Base-by-base conservation (phyloP, 2,797 vertebrate species). In the Pogoniulus pusillus region DNA sequence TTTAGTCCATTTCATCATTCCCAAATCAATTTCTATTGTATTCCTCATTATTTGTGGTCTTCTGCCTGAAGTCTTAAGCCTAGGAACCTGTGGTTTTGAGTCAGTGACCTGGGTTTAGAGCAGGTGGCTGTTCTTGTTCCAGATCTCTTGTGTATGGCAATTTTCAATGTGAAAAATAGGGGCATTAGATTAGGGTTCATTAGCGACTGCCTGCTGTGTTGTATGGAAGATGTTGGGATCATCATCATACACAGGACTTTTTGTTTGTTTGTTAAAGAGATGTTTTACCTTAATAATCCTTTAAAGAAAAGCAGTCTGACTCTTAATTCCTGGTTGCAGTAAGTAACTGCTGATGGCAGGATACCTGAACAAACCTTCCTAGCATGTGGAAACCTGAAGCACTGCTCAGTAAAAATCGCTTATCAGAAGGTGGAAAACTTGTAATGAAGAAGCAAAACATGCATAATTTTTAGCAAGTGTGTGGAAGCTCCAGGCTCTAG, bases 401-500 rank as follows among this genome's bases (percentile, higher is more conserved):
- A 63, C 55, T 92, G 93, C 94, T 94, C 63, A 37, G 70, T 94
- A 71, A 54, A 83, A 95, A 47, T 91, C 86, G 72, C 60, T 79
- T 93, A 95, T 81, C 93, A 71, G 87, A 89, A 91, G 82, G 72
- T 91, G 88, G 77, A 92, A 71, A 93, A 92, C 57, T 91, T 96
- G 53, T 93, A 95, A 91, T 71, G 87, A 90, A 94, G 51, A 93
- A 93, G 58, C 64, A 78, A 91, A 96, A 53, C 9, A 51, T 10
- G 5, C 57, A 8, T 94, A 76, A 72, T 35, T 70, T 24, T 80
- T 94, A 91, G 90, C 70, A 90, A 94, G 64, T 77, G 57, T 82
- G 35, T 85, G 86, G 91, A 92, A 94, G 43, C 89, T 91, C 88
- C 90, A 95, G 82, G 82, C 89, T 74, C 78, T 95, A 96, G 94